Base-by-base conservation (phyloP, 2,888 invertebrate genomes). In the Argyresthia goedartella region DNA sequence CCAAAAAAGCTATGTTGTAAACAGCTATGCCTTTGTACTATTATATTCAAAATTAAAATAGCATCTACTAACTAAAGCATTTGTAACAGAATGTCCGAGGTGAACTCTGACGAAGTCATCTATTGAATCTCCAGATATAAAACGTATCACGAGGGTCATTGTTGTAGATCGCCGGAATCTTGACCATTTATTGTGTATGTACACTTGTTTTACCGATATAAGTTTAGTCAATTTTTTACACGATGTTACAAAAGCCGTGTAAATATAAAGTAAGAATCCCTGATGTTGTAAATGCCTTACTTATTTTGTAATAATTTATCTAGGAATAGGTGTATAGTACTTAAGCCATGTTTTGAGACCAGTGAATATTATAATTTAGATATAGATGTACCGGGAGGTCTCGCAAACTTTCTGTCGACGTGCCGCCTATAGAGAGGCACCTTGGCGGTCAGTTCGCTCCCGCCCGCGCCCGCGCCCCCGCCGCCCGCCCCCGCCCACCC, bases 261-360 rank as follows among this genome's bases (percentile, higher is more conserved):
- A 84, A 80, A 74, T 73, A 65, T 77, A 63, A 81, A 76, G 72
- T 75, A 84, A 84, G 82, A 69, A 81, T 78, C n/a, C 81, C 79
- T 81, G 81, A 85, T 81, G 74, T 79, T 81, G 85, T 85, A 85
- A 84, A 86, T 86, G 86, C 86, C 86, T 86, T 86, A 84, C 81
- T 84, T 85, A 85, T 84, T 85, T 85, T 85, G 81, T 85, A 86
- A 85, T 86, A 86, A 86, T 86, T 86, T 86, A 86, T 86, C 81
- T 85, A 85, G 84, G n/a, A 81, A 81, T 85, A 86, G 85, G 81
- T 86, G 85, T 85, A 85, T 85, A 85, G 86, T 85, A 86, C 85
- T 84, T 86, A 86, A 86, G 86, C 85, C 85, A 86, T 85, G 84
- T 85, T 81, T 84, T 79, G 78, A 85, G 85, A 85, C 85, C 85